phyloP scores from a whole-genome alignment of 1,140 invertebrate genomes.

The Papilio helenus region DNA sequence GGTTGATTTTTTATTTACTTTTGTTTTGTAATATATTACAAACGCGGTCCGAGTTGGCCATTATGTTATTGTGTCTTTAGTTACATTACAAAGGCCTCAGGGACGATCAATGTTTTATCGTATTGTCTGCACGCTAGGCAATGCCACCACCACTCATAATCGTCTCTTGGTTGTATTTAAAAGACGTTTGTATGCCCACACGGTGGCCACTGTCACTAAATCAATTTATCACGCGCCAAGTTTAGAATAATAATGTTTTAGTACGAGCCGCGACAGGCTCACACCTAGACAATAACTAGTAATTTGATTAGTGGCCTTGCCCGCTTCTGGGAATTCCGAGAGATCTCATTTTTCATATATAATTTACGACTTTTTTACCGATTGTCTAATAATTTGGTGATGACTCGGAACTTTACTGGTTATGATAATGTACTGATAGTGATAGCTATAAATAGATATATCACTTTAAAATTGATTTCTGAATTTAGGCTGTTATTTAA shows the following conservation, averaged over 20 bases:
- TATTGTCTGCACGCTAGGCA: slow-evolving; percentile 42
- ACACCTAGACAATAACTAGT: slow-evolving; percentile 69
- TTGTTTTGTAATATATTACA: slow-evolving; percentile 17
- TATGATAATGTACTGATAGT: slow-evolving; percentile 18
- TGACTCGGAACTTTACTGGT: slow-evolving; percentile 25
- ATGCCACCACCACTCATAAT: slow-evolving; percentile 56
- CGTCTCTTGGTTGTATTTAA: slow-evolving; percentile 59
- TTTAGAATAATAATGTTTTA: slow-evolving; percentile 67
- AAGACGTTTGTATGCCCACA: slow-evolving; percentile 65
- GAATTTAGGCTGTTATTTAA: background rate
- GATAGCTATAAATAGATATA: background rate
- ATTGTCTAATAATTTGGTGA: slow-evolving; percentile 26
- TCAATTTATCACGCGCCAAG: slow-evolving; percentile 73
- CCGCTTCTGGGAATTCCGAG: slow-evolving; percentile 50
- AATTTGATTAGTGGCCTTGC: slow-evolving; percentile 67
- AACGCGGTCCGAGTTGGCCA: background rate
- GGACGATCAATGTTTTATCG: slow-evolving; percentile 33
- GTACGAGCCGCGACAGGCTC: slow-evolving; percentile 64
- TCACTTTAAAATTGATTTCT: background rate
- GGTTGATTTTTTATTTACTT: background rate
- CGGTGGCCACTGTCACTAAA: slow-evolving; percentile 67
- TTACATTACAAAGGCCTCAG: slow-evolving; percentile 23
- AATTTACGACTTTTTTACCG: slow-evolving; percentile 22
- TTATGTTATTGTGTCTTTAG: slow-evolving; percentile 29
- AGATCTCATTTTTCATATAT: slow-evolving; percentile 36